Evolutionary conservation across 2,888 invertebrate genomes (phyloP).

Genomic region (Cetonia aurata): DNA sequence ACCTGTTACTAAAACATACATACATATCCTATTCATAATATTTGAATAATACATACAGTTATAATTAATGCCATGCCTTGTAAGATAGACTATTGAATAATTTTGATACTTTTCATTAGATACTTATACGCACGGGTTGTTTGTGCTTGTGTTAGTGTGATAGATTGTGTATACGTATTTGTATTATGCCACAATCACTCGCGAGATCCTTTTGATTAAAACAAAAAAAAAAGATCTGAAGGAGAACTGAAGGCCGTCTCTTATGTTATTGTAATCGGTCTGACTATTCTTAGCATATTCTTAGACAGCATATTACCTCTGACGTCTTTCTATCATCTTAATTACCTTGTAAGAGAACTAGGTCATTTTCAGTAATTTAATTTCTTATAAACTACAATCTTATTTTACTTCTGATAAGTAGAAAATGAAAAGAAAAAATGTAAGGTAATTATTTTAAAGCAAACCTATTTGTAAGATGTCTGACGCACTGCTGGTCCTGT

Average conservation of each 20-base stretch:
- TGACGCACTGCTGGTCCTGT: too few relatives aligned
- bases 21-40: conserved; percentile 2
- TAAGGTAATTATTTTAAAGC: not conserved
- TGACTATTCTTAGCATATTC: too few relatives aligned
- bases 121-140: too few relatives aligned
- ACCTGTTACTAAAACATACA: conserved; percentile 15
- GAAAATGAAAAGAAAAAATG: not conserved
- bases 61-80: conserved; percentile 4
- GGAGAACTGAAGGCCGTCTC: conserved; percentile 29
- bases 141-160: too few relatives aligned
- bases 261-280: conserved; percentile 30
- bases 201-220: conserved; percentile 21
- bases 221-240: conserved; percentile 25
- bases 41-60: conserved; percentile 11
- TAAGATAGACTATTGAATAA: conserved; percentile 3
- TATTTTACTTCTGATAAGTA: not conserved
- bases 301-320: not conserved
- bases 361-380: conserved; percentile 22
- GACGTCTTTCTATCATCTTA: not conserved
- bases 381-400: not conserved
- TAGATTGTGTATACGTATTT: too few relatives aligned
- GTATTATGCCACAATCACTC: not conserved
- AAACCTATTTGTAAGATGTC: too few relatives aligned
- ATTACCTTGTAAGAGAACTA: conserved; percentile 30
- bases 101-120: conserved; percentile 13